Evolutionary conservation across 2,888 invertebrate species (phyloP), one percentile per base, ranked within the genome.

Genomic region (Villa cingulata): DNA sequence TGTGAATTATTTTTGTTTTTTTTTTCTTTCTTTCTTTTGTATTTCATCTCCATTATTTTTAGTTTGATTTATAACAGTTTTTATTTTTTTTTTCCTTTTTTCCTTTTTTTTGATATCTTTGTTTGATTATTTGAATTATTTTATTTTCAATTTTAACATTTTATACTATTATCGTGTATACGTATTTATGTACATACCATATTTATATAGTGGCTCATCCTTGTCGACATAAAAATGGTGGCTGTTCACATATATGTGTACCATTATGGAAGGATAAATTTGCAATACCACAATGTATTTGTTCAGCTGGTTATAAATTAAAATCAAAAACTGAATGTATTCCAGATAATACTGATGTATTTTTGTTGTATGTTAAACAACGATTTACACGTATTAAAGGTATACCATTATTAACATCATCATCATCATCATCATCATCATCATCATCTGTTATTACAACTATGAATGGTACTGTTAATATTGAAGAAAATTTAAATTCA

Each of bases 221-320:
- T 32, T 86, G 86, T 68, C 75, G 75, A 53, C 69, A 66, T 37
- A 66, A 73, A 58, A 78, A 79, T 61, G 83, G 82, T 54, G 77
- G 77, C 53, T 88, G 88, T 72, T 76, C 77, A 56, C 86, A 88
- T 66, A 71, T 88, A 53, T 88, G 88, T 70, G 71, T 86, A 51
- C 76, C 85, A 40, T 65, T 72, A 48, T 81, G 77, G 75, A 72
- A 73, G 49, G 65, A 65, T 34, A 64, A 63, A 54, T 70, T 71
- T 50, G 74, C 77, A 1, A 62, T 74, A 54, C 77, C 78, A 53
- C 75, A 74, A 57, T 89, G 88, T 68, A 60, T 80, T 44, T 88
- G 88, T 62, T 74, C 77, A 37, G 78, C 82, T 56, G 88, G 88
- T 3, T 86, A 76, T 70, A 73, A 74, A 54, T 70, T 78, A 43